Evolutionary conservation across 23 tunicate genomes (phyloP), one percentile per base, ranked within the genome.

Genomic region (Halocynthia aurantium): DNA sequence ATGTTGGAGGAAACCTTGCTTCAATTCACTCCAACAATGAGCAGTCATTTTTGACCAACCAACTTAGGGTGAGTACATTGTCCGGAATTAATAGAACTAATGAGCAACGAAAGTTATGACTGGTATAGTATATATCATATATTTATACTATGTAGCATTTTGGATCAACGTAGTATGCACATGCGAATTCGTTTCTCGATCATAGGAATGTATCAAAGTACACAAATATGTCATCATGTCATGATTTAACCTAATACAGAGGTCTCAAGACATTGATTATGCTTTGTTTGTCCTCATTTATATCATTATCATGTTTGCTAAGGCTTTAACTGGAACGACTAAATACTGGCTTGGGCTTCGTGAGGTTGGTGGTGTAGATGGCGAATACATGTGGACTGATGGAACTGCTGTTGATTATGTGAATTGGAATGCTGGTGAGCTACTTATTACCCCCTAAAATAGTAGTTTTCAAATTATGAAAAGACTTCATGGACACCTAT

Each of bases 361-460:
- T 8, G 98, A 92, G 69, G 11, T 17, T 7, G 98, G 98, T 6
- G 98, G 88, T 8, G 69, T 85, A 18, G 93, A 80, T 77, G 98
- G 98, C 53, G 88, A 78, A 69, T 92, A 86, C 61, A 22, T 54
- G 22, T 92, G 98, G 98, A 64, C 80, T n/a, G 98, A 92, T 83
- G 82, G 76, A 67, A 82, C 92, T 15, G 76, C 80, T 2, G 75
- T 92, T 40, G 92, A 92, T 52, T 92, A 62, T 61, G 88, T 92
- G 18, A 71, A 92, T 82, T 92, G 98, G 98, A 78, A 64, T 60
- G 70, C 80, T 77, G 98, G 98, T 91, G 15, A 51, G 64, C 19
- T 19, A 60, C 64, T 15, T 31, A 31, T 31, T 4, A 31, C 44
- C 1, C 44, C 44, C 44, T 31, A 31, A 31, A 31, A 31, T 31